Evolutionary conservation across 2,888 invertebrate species (phyloP).

Genomic region (Automeris io): DNA sequence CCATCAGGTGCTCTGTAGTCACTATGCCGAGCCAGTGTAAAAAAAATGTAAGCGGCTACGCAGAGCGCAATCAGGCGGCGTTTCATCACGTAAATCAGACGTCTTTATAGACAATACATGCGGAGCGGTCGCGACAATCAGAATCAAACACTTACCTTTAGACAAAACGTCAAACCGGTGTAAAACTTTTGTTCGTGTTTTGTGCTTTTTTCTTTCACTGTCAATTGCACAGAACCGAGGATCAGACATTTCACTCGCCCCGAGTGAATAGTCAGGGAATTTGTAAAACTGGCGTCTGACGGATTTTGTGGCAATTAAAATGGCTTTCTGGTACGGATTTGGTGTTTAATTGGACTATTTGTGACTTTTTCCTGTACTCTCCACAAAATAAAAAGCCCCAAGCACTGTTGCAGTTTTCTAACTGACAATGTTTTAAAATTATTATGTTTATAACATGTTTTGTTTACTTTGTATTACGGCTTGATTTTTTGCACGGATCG

Average conservation of each 20-base stretch:
- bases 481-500: too few species aligned
- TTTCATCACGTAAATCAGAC: neutral
- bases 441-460: too few species aligned
- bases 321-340: constrained; percentile 1
- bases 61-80: too few species aligned
- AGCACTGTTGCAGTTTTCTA: too few species aligned
- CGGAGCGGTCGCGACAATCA: neutral
- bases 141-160: constrained; percentile 4
- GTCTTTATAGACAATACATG: constrained; percentile 1
- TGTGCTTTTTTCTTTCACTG: constrained; percentile 32
- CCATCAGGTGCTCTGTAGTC: too few species aligned
- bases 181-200: constrained; percentile 38
- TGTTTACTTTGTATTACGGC: too few species aligned
- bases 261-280: constrained; percentile 17
- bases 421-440: too few species aligned
- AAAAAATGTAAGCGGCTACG: too few species aligned
- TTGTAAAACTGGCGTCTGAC: constrained; percentile 11
- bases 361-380: too few species aligned
- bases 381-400: too few species aligned
- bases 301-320: constrained; percentile 10
- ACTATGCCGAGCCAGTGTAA: too few species aligned
- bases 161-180: constrained; percentile 14
- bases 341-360: neutral
- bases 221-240: constrained; percentile 25
- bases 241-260: constrained; percentile 16